Base-by-base conservation (phyloP, 2,113 vertebrate species). In the Takifugu flavidus region DNA sequence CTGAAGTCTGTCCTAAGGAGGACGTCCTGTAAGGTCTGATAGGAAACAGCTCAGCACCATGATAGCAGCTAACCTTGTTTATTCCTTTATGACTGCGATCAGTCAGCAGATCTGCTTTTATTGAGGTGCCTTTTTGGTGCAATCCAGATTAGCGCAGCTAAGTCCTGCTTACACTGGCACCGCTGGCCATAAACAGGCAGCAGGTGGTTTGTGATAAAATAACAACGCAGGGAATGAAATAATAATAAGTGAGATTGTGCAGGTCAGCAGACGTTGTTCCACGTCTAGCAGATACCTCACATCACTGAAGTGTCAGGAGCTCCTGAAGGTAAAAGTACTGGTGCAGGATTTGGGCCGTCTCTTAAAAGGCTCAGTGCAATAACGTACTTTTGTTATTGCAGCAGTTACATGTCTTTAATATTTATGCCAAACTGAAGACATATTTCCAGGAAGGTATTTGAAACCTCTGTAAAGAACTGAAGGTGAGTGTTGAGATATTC, bases 91-190 rank as follows among this genome's bases (percentile, higher is more conserved):
- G 76, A 74, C 78, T 0, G 39, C 53, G 60, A 78, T 68, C 80
- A 75, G 78, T 61, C 75, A 86, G 69, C 63, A 84, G 82, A 80
- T 77, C 70, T 82, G 75, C 60, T 82, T 86, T 87, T 85, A 87
- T 87, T 87, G 83, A 84, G 79, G 78, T 79, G 64, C 63, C 55
- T 70, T 75, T 67, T 72, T 70, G 29, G 57, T 29, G 25, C 72
- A 74, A 82, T 79, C 80, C 74, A 74, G 77, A 84, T 79, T 81
- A 84, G 74, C 70, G 75, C 62, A 46, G 65, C 75, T 43, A 59
- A 67, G 64, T 81, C 67, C 74, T 79, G 78, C 67, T 83, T 74
- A 77, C 73, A 75, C 62, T 83, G 84, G 82, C 82, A 84, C 76
- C 69, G 64, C 3, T 25, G 49, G 53, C 72, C 78, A 74, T 77